These are phyloP conservation scores for Climacteris rufus DNA, from an alignment of 2,113 vertebrate species.

Conservation along the genomic window DNA sequence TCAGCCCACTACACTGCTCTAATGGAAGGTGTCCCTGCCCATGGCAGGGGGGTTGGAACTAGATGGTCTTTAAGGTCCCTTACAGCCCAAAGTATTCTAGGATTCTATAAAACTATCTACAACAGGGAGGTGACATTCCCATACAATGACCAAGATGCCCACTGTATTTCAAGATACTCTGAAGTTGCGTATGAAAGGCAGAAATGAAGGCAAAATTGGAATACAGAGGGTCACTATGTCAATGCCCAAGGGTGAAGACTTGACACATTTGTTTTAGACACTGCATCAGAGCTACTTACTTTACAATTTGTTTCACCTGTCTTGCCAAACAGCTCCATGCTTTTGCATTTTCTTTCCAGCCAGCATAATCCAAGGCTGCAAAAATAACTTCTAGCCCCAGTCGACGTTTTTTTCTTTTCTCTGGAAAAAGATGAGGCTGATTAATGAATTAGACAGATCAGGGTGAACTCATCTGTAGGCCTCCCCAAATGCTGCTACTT, in stretches of 20 bases:
- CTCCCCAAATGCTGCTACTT: neutral
- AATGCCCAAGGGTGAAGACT: neutral
- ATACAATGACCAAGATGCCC: neutral
- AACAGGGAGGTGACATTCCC: neutral
- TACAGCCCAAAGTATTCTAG: neutral
- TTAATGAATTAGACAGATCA: neutral
- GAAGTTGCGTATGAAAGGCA: neutral
- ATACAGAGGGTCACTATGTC: neutral
- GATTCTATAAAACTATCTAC: neutral
- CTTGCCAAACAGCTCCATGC: conserved; percentile 80
- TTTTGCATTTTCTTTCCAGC: conserved; percentile 79
- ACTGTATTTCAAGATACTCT: neutral
- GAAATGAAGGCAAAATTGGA: neutral
- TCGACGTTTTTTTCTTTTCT: conserved; percentile 44
- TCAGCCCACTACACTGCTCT: neutral
- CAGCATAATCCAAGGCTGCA: conserved; percentile 82
- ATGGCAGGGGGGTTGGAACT: neutral
- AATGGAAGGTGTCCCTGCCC: neutral
- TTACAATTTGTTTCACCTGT: conserved; percentile 66
- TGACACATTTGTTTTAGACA: neutral
- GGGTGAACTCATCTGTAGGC: neutral
- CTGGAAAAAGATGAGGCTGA: conserved; percentile 62
- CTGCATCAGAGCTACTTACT: conserved; percentile 54
- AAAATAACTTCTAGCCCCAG: conserved; percentile 80
- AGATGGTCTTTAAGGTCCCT: neutral